A percentile compares a stretch with the other conserved stretches of the same genome.
Evolutionary conservation across 2,888 invertebrate species (phyloP).

Genomic region (Sicus ferrugineus): DNA sequence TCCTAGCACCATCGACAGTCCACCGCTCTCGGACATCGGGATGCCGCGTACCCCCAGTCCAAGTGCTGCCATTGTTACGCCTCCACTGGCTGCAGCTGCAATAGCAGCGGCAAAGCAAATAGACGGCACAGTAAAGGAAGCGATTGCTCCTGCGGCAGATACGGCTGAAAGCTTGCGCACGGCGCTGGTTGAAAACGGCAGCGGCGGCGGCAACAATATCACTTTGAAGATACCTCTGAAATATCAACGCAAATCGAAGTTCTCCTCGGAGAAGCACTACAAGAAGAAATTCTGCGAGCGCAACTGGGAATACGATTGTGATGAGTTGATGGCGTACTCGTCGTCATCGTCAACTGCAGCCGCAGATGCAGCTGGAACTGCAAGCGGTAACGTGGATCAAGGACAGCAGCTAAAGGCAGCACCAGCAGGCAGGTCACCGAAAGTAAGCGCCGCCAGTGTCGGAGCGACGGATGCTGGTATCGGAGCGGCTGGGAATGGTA

Average conservation of each 20-base stretch:
- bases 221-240: constrained; percentile 68
- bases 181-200: background rate
- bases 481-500: background rate
- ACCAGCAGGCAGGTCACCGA: constrained; percentile 44
- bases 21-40: constrained; percentile 65
- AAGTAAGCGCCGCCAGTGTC: background rate
- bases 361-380: constrained; percentile 55
- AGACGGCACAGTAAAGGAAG: background rate
- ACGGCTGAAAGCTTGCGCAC: background rate
- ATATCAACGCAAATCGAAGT: constrained; percentile 69
- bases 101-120: constrained; percentile 18
- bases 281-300: constrained; percentile 87
- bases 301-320: constrained; percentile 70
- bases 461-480: constrained; percentile 9
- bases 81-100: constrained; percentile 52
- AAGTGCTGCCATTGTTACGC: constrained; percentile 57
- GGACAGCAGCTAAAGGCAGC: constrained; percentile 23
- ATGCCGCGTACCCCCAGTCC: constrained; percentile 64
- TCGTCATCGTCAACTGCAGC: constrained; percentile 49
- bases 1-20: constrained; percentile 65
- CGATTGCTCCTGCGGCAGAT: background rate
- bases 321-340: constrained; percentile 55
- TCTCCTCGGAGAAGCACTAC: constrained; percentile 71
- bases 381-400: constrained; percentile 35
- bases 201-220: constrained; percentile 39